Evolutionary conservation across 1,140 invertebrate species (phyloP), one percentile per base, ranked within the genome.

Genomic region (Eurosta solidaginis): DNA sequence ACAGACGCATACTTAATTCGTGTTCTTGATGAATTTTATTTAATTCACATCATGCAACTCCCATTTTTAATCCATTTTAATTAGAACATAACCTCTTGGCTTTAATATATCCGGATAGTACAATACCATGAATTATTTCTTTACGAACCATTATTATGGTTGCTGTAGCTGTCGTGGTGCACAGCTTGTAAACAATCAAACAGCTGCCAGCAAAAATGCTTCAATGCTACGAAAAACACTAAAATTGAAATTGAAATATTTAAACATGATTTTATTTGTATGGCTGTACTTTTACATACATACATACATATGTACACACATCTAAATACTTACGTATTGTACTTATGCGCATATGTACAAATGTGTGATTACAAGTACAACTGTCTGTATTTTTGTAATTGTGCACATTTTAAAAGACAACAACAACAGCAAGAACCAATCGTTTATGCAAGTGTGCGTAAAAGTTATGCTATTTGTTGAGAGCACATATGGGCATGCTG

Each of bases 231-330:
- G 59, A 68, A 68, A 68, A 36, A 33, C 27, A 68, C 59, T 40
- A 68, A 63, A 68, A 68, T 68, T 40, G 33, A 68, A 68, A 68
- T 68, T 68, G 36, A 68, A 68, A 68, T 68, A 68, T 68, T 68
- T 20, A 68, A 68, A 68, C 36, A 68, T n/a, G 33, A 40, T 40
- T 68, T 2, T 12, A 22, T 68, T n/a, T 59, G 27, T 59, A 10
- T 59, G 27, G 27, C 10, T 59, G 14, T 25, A 27, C 22, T 20
- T 10, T 9, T 3, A 54, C 50, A 54, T 52, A 7, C 25, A 2
- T n/a, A n/a, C n/a, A n/a, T n/a, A n/a, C n/a, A n/a, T n/a, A n/a
- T n/a, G n/a, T n/a, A n/a, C n/a, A n/a, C n/a, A n/a, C n/a, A n/a
- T n/a, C n/a, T n/a, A n/a, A n/a, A n/a, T n/a, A n/a, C n/a, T n/a